These are phyloP conservation scores for Momotus momota DNA, from an alignment of 2,797 vertebrate species.

Conservation along the genomic window DNA sequence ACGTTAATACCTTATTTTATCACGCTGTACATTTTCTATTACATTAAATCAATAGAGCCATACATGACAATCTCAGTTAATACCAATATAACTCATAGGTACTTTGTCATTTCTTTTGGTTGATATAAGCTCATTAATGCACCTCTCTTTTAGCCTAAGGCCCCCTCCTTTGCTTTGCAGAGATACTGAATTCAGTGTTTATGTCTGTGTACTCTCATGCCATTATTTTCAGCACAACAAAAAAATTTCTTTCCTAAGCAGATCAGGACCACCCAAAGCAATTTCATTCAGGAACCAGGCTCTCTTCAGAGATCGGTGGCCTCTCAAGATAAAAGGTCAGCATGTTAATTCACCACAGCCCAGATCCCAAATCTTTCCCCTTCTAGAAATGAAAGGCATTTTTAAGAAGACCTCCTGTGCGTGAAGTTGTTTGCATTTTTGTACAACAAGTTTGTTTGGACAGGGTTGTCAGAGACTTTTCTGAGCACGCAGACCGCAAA, in stretches of 20 bases:
- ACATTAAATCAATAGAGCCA: constrained; percentile 22
- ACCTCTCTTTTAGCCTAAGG: constrained; percentile 33
- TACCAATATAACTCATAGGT: constrained; percentile 44
- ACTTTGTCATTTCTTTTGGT: constrained; percentile 39
- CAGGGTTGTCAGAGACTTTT: constrained; percentile 11
- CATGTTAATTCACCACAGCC: constrained; percentile 54
- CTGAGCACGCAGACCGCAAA: background rate
- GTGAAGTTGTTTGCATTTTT: constrained; percentile 61
- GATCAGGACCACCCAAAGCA: constrained; percentile 61
- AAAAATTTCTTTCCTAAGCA: constrained; percentile 32
- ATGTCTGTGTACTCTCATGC: constrained; percentile 27
- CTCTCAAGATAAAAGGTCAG: constrained; percentile 67
- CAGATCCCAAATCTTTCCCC: constrained; percentile 23
- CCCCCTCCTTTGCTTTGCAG: background rate
- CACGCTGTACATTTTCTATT: background rate
- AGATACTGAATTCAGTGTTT: constrained; percentile 32
- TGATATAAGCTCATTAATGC: constrained; percentile 22
- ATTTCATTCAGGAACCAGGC: constrained; percentile 37
- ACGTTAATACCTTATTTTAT: constrained; percentile 57
- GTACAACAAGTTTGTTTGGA: constrained; percentile 23
- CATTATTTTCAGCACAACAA: constrained; percentile 46
- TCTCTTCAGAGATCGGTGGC: constrained; percentile 55
- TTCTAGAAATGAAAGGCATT: constrained; percentile 48
- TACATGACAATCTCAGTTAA: constrained; percentile 32
- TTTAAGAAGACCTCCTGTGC: constrained; percentile 47